A percentile compares a stretch with the other conserved stretches of the same genome.
Conservation (phyloP, 1,140 invertebrate species). For the Pomacea maculata region DNA sequence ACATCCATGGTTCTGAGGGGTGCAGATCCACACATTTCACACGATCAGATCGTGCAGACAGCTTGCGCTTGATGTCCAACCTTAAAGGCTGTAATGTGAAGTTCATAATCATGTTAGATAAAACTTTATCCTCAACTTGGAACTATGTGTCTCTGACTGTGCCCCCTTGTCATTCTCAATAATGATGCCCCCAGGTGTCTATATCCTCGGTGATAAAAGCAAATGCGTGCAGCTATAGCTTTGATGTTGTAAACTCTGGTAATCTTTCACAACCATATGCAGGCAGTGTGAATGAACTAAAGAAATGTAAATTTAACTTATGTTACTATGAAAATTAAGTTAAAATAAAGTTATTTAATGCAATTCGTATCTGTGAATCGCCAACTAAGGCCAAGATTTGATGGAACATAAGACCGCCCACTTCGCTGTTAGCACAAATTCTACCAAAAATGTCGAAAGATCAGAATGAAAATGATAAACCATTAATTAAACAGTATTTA, state of each 20-base stretch:
- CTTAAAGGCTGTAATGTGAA: slow-evolving; percentile 79
- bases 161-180: not conserved
- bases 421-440: too few relatives aligned
- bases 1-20: slow-evolving; percentile 97
- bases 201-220: not conserved
- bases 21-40: slow-evolving; percentile 99
- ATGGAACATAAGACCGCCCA: too few relatives aligned
- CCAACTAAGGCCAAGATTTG: too few relatives aligned
- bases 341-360: not conserved
- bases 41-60: slow-evolving; percentile 95
- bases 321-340: not conserved
- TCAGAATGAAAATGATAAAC: too few relatives aligned
- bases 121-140: too few relatives aligned
- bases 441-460: too few relatives aligned
- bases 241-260: too few relatives aligned
- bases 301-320: not conserved
- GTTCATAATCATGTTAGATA: too few relatives aligned
- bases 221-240: too few relatives aligned
- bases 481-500: too few relatives aligned
- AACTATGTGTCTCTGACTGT: not conserved
- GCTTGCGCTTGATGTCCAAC: slow-evolving; percentile 96
- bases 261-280: not conserved
- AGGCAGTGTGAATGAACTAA: not conserved
- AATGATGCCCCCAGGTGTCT: not conserved
- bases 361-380: too few relatives aligned